These are phyloP conservation scores for Remorina albescens DNA, from an alignment of 2,797 vertebrate genomes.

Conservation along the genomic window DNA sequence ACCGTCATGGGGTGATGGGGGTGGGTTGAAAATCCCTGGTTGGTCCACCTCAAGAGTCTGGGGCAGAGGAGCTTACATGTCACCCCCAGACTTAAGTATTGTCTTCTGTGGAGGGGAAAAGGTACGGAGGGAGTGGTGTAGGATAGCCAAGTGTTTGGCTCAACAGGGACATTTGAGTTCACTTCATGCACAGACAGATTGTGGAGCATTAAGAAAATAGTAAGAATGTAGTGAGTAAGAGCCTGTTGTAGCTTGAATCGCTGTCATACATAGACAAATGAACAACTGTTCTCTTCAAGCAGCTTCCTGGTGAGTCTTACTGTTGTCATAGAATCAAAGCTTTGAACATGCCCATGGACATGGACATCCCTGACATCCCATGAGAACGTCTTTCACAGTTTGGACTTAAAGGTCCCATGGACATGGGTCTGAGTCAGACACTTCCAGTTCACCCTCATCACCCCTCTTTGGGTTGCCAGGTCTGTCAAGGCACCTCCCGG, in stretches of 20 bases:
- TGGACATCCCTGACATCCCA: too few relatives aligned
- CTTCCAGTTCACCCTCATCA: too few relatives aligned
- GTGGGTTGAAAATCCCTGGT: constrained; percentile 42
- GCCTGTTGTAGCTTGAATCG: constrained; percentile 3
- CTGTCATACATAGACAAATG: neutral
- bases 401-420: too few relatives aligned
- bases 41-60: constrained; percentile 27
- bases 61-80: neutral
- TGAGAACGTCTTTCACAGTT: too few relatives aligned
- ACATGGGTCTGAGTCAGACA: too few relatives aligned
- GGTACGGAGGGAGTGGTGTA: constrained; percentile 16
- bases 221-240: neutral
- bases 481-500: too few relatives aligned
- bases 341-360: too few relatives aligned
- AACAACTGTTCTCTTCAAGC: neutral
- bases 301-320: neutral
- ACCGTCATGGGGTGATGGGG: constrained; percentile 29
- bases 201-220: constrained; percentile 11
- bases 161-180: constrained; percentile 39
- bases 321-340: neutral
- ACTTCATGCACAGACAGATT: constrained; percentile 18
- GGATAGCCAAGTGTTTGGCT: constrained; percentile 49
- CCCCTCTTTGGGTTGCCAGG: too few relatives aligned
- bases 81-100: constrained; percentile 14
- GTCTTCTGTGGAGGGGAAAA: constrained; percentile 7